Conservation (phyloP, 2,888 invertebrate genomes). For the Mallateleia sp. region DNA sequence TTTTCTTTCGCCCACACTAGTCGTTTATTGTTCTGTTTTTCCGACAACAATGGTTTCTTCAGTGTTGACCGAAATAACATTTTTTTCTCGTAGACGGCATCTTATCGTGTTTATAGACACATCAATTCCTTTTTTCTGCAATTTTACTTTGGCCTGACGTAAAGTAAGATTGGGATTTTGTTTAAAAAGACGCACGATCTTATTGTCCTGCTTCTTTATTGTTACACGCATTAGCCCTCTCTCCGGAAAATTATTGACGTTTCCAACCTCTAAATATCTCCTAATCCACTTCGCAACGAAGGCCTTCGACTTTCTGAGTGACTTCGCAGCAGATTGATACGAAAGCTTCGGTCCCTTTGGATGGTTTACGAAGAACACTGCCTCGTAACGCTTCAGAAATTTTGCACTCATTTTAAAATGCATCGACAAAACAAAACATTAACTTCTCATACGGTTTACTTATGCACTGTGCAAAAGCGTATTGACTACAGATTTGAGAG, state of each 20-base stretch:
- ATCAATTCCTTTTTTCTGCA: too few relatives aligned
- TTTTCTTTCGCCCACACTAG: neutral
- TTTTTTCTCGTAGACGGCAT: neutral
- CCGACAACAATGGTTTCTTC: neutral
- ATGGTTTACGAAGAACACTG: constrained; percentile 1
- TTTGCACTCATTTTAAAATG: constrained; percentile 3
- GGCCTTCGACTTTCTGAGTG: neutral
- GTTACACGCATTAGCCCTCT: neutral
- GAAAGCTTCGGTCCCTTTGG: neutral
- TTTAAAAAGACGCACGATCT: neutral
- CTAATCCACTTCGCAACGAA: neutral
- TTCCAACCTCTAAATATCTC: constrained; percentile 1
- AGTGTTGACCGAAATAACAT: neutral
- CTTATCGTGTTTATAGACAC: neutral
- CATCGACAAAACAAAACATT: constrained; percentile 1
- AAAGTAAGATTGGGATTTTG: neutral
- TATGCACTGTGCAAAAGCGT: neutral
- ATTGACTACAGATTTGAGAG: constrained; percentile 9
- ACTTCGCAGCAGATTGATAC: neutral
- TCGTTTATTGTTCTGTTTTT: neutral
- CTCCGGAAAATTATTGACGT: neutral
- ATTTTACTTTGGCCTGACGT: neutral
- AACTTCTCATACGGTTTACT: neutral
- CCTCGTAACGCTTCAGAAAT: neutral
- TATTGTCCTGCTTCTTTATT: constrained; percentile 1